phyloP scores from a whole-genome alignment of 2,888 invertebrate genomes.

The Osedax frankpressi region DNA sequence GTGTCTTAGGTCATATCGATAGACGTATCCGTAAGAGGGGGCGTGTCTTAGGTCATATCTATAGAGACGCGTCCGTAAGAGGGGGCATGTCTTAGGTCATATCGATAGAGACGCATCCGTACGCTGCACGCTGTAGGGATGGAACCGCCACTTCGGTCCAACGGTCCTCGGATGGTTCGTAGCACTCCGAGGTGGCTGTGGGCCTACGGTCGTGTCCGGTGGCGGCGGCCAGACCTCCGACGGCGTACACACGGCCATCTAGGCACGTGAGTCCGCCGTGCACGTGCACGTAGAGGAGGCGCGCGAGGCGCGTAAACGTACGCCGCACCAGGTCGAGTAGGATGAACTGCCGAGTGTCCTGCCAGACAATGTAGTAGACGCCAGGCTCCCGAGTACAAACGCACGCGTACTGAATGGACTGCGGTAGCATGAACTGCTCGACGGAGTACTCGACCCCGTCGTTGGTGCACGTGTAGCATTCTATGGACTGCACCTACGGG shows the following conservation, averaged over 20 bases:
- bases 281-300: constrained; percentile 34
- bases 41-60: no score
- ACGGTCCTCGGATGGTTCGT: constrained; percentile 35
- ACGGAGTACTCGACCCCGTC: constrained; percentile 31
- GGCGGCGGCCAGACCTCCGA: constrained; percentile 36
- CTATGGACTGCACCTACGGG: constrained; percentile 37
- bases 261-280: constrained; percentile 38
- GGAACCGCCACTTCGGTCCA: constrained; percentile 38
- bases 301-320: constrained; percentile 37
- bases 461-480: constrained; percentile 36
- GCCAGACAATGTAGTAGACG: constrained; percentile 44
- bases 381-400: constrained; percentile 27
- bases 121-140: constrained; percentile 34
- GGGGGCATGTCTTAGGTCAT: constrained; percentile 27
- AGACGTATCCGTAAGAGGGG: no score
- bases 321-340: constrained; percentile 39
- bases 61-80: no score
- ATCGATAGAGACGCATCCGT: constrained; percentile 40
- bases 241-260: constrained; percentile 36
- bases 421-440: constrained; percentile 42
- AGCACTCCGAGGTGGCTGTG: constrained; percentile 37
- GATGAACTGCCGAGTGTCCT: constrained; percentile 39
- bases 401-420: constrained; percentile 37
- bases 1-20: no score
- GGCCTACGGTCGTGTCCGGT: constrained; percentile 26